Conservation (phyloP, 1,140 invertebrate genomes). For the Panagrolaimus sp. region DNA sequence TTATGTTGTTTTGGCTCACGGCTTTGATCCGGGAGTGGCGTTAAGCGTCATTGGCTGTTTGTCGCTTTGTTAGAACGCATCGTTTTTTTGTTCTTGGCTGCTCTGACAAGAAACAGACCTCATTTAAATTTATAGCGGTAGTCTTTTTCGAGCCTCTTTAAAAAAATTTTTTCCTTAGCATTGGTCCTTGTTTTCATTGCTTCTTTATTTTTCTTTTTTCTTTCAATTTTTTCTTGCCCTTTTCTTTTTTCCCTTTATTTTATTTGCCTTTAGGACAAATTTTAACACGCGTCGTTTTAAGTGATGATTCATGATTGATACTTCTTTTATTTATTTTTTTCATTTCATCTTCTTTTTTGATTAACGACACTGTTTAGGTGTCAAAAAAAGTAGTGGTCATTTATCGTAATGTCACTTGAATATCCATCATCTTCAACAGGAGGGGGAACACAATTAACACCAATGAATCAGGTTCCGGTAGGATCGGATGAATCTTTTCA, state of each 20-base stretch:
- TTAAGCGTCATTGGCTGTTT: too few species aligned
- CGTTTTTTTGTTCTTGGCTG: neutral
- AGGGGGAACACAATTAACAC: neutral
- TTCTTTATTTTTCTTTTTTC: neutral
- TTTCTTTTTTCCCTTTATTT: too few species aligned
- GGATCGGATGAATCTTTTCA: neutral
- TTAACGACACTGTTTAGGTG: slow-evolving; percentile 12
- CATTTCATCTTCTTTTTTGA: neutral
- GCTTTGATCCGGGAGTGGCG: too few species aligned
- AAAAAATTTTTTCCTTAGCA: neutral
- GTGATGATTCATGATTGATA: slow-evolving; percentile 11
- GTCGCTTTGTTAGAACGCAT: too few species aligned
- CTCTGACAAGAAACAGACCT: slow-evolving; percentile 6
- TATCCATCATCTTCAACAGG: slow-evolving; percentile 8
- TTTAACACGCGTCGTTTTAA: neutral
- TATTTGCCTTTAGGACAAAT: too few species aligned
- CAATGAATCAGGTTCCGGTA: neutral
- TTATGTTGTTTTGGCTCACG: too few species aligned
- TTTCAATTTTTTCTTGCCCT: too few species aligned
- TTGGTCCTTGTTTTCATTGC: neutral
- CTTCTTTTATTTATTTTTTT: neutral
- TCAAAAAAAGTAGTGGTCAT: slow-evolving; percentile 5
- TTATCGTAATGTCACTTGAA: slow-evolving; percentile 3
- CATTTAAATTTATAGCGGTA: slow-evolving; percentile 15
- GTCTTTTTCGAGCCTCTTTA: slow-evolving; percentile 1